Conservation (phyloP, 2,888 invertebrate genomes). For the Drosophila subsilvestris region DNA sequence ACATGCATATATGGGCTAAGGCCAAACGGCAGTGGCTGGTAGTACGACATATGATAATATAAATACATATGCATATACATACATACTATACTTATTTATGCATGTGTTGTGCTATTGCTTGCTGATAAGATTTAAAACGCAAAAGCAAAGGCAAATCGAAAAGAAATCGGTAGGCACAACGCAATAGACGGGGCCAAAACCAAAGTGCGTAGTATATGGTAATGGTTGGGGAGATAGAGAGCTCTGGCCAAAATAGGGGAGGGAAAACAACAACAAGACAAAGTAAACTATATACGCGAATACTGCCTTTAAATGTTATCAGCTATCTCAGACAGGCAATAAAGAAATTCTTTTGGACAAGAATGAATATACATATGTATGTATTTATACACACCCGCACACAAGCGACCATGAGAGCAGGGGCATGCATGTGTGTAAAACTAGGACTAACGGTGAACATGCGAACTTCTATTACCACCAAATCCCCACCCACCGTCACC, state of each 20-base stretch:
- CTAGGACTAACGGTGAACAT: no score
- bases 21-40: conserved; percentile 29
- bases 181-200: conserved; percentile 63
- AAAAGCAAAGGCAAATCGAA: conserved; percentile 61
- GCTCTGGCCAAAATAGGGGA: conserved; percentile 14
- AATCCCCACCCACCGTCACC: no score
- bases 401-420: no score
- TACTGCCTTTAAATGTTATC: background rate
- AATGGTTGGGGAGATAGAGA: conserved; percentile 29
- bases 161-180: conserved; percentile 64
- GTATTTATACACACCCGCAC: no score
- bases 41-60: background rate
- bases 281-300: conserved; percentile 6
- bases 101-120: conserved; percentile 38
- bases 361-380: no score
- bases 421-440: no score
- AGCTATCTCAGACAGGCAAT: background rate
- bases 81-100: conserved; percentile 19
- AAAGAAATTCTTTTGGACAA: background rate
- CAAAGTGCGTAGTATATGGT: conserved; percentile 71
- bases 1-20: conserved; percentile 45
- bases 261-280: conserved; percentile 33
- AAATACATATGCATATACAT: background rate
- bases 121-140: conserved; percentile 78
- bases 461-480: no score